Evolutionary conservation across 2,797 vertebrate genomes (phyloP), one percentile per base, ranked within the genome.

Genomic region (Cephalopachus bancanus): DNA sequence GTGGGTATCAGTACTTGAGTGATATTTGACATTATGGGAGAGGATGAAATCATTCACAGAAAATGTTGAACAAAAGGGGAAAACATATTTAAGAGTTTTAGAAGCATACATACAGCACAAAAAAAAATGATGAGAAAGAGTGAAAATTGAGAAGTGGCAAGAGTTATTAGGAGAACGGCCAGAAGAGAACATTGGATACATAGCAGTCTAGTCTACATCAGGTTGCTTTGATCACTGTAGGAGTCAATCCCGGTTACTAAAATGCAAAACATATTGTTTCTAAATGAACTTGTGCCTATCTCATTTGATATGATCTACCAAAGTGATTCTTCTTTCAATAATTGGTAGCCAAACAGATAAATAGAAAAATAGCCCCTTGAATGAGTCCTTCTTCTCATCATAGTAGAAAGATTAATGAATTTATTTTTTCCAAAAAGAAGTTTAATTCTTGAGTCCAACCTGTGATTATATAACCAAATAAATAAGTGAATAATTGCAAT

Each of bases 401-500:
- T 30, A 22, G 67, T 51, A 89, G 60, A 91, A 89, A 83, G 49
- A 15, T 15, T 17, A 65, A 91, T 24, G 3, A 30, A 64, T 53
- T 26, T n/a, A 9, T 28, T 74, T 1, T 0, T 8, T 6, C 24
- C 60, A 95, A 75, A 89, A 62, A 10, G 20, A 95, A 87, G 86
- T 30, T 67, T 28, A 95, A 59, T 83, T 59, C 67, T 12, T 44
- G 44, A 72, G 72, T 10, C 16, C 14, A 4, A 11, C 49, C 53
- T 72, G 4, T 84, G 87, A 89, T 62, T 19, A 51, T 0, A 33
- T 26, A n/a, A 74, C 5, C 65, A 53, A 16, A 57, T 85, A 5
- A 11, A 2, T 90, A 83, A 89, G 7, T 62, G 4, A 86, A 96
- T 95, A 97, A 93, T 69, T 85, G 6, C 74, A 65, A 71, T 91